Evolutionary conservation across 2,113 vertebrate species (phyloP), one percentile per base, ranked within the genome.

Genomic region (Neogale vison): DNA sequence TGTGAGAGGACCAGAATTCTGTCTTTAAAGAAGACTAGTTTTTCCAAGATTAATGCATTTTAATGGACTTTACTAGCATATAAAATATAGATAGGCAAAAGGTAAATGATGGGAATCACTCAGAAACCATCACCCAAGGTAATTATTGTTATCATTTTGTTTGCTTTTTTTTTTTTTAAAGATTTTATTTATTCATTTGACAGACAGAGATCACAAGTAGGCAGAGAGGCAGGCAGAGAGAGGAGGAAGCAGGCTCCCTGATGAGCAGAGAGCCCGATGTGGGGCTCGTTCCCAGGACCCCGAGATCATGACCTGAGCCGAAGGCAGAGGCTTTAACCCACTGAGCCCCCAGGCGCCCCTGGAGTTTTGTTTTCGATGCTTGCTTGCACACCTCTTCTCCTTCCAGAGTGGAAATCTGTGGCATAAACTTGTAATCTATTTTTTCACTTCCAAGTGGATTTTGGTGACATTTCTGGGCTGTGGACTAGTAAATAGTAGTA

Each of bases 101-200:
- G 52, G 7, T 3, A 7, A 42, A 6, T 0, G 72, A 15, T 1
- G 3, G n/a, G 3, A n/a, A 4, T 4, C 36, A 0, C 31, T 14
- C 45, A 4, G 39, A 83, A 21, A 3, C 31, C 18, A 1, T 23
- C 18, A 1, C 50, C 17, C 31, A 3, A 5, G 4, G 18, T 8
- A 69, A 9, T 11, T 2, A 0, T 0, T 13, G 34, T n/a, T 3
- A 2, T 3, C 89, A 1, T 24, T 42, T 20, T 3, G 26, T 20
- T 57, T 57, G 14, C 6, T 26, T 86, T 34, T 52, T 52, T 52
- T 47, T 14, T 50, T 52, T 52, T 52, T 52, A 15, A 52, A 52
- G 50, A 52, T 17, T 52, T 52, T 17, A 17, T 52, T 52, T 52
- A 52, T 52, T 52, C 4, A 17, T 52, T 52, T 52, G 50, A 50